Evolutionary conservation across 2,797 vertebrate genomes (phyloP).

Genomic region (Hemibagrus guttatus): DNA sequence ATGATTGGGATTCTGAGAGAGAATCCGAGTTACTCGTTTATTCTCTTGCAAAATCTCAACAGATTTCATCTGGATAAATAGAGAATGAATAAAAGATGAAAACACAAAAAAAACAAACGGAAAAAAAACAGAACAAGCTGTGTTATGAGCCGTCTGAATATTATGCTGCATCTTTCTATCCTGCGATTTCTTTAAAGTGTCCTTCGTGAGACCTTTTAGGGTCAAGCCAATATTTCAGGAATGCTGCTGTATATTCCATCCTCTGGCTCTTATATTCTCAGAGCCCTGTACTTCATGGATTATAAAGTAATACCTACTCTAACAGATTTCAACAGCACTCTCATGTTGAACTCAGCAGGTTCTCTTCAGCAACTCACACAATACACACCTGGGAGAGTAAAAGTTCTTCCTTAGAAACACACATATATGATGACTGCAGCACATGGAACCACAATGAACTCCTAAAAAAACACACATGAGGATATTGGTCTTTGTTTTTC

Average conservation of each 20-base stretch:
- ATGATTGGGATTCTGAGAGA: slow-evolving; percentile 17
- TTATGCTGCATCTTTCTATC: not conserved
- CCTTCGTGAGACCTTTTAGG: not conserved
- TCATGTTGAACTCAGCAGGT: not conserved
- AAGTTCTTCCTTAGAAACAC: too few species aligned
- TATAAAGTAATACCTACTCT: not conserved
- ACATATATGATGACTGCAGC: not conserved
- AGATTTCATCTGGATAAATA: slow-evolving; percentile 2
- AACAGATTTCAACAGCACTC: not conserved
- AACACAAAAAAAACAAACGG: not conserved
- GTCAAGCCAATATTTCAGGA: not conserved
- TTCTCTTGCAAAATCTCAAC: slow-evolving; percentile 7
- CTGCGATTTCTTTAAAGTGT: not conserved
- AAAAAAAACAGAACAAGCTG: not conserved
- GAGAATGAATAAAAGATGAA: slow-evolving; percentile 27
- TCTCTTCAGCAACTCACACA: not conserved
- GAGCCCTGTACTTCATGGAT: not conserved
- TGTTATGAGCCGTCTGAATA: not conserved
- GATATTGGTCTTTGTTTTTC: not conserved
- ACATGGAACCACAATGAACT: not conserved
- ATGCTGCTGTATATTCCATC: not conserved
- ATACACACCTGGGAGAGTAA: not conserved
- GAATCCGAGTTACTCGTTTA: not conserved
- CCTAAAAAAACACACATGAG: not conserved
- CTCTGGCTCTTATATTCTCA: not conserved